Percentiles rank a stretch among this genome's conserved stretches.
phyloP scores from a whole-genome alignment of 2,888 invertebrate genomes.

The Eupithecia centaureata region DNA sequence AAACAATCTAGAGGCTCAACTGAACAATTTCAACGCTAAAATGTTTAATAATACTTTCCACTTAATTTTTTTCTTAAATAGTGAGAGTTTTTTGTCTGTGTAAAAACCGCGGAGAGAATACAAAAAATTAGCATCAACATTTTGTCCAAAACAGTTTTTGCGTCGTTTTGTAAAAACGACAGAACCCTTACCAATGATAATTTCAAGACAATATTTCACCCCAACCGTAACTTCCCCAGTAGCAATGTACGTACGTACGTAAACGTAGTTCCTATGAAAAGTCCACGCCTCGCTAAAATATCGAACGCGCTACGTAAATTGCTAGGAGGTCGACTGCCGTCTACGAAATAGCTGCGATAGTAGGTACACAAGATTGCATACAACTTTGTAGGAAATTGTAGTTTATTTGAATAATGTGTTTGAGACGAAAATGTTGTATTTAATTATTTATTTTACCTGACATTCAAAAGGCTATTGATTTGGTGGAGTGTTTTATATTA shows the following conservation, averaged over 20 bases:
- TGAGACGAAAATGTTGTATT: neutral
- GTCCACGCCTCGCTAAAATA: neutral
- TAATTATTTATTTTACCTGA: no score
- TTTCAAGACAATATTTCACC: neutral
- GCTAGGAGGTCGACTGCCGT: neutral
- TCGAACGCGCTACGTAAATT: constrained; percentile 5
- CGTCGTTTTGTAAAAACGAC: neutral
- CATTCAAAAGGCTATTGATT: no score
- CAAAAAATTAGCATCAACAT: neutral
- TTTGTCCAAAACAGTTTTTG: neutral
- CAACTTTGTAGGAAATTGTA: neutral
- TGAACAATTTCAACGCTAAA: no score
- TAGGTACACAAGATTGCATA: neutral
- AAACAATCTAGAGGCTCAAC: no score
- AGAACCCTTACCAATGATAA: neutral
- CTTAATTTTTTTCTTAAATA: no score
- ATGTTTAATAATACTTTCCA: no score
- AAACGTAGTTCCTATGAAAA: neutral
- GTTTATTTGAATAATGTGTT: neutral
- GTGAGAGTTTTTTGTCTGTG: no score
- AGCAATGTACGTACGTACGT: neutral
- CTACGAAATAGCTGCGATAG: neutral
- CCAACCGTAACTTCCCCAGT: neutral
- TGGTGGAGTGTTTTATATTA: no score
- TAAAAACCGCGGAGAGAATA: no score